Conservation (phyloP, 2,113 vertebrate species). For the Tautogolabrus adspersus region DNA sequence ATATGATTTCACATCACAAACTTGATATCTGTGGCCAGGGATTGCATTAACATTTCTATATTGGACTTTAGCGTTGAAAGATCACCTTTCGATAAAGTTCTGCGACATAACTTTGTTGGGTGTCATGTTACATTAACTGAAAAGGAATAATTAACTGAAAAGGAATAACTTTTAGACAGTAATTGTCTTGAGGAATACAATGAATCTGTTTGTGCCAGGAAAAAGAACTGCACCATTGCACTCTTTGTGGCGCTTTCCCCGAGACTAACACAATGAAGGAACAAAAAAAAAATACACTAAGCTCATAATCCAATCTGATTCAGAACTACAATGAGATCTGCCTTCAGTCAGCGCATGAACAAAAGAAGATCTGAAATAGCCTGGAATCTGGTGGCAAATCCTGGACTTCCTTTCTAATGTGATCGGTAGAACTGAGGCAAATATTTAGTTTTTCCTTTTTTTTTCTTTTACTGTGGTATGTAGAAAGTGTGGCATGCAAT, state of each 20-base stretch:
- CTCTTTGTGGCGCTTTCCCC: slow-evolving; percentile 24
- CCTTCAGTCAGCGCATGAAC: slow-evolving; percentile 32
- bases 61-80: slow-evolving; percentile 40
- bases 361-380: slow-evolving; percentile 40
- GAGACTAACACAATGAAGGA: slow-evolving; percentile 48
- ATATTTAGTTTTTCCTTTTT: neutral
- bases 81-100: slow-evolving; percentile 48
- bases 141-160: slow-evolving; percentile 42
- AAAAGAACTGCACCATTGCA: slow-evolving; percentile 33
- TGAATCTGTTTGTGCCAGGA: slow-evolving; percentile 33
- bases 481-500: neutral
- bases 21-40: slow-evolving; percentile 15
- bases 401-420: slow-evolving; percentile 20
- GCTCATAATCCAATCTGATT: slow-evolving; percentile 74
- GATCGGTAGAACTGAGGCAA: slow-evolving; percentile 14
- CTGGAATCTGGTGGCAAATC: slow-evolving; percentile 45
- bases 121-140: slow-evolving; percentile 32
- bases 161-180: slow-evolving; percentile 27
- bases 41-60: slow-evolving; percentile 53
- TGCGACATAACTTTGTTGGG: slow-evolving; percentile 46
- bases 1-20: slow-evolving; percentile 62
- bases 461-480: neutral
- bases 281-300: slow-evolving; percentile 55
- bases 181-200: slow-evolving; percentile 54
- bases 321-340: slow-evolving; percentile 60